phyloP scores from a whole-genome alignment of 1,140 invertebrate species.

The Meloidogyne chitwoodi region DNA sequence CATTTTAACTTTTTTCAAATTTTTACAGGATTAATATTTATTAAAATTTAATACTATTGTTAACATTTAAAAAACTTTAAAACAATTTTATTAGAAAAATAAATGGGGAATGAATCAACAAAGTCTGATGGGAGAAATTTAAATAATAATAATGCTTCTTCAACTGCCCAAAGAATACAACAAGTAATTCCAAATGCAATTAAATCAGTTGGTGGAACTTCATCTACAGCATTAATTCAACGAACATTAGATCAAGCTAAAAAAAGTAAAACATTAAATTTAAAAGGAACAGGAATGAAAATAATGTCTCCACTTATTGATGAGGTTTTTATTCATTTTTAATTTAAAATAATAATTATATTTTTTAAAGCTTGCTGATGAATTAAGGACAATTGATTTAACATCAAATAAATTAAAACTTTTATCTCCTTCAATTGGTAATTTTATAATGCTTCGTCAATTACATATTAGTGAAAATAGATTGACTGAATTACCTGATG shows the following conservation, averaged over 20 bases:
- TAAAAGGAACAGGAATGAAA: conserved; percentile 75
- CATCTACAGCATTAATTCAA: conserved; percentile 66
- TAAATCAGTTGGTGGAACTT: conserved; percentile 15
- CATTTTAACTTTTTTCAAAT: too few relatives aligned
- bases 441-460: conserved; percentile 77
- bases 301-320: conserved; percentile 62
- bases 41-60: too few relatives aligned
- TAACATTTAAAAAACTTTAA: too few relatives aligned
- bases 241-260: conserved; percentile 84
- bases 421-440: conserved; percentile 74
- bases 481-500: conserved; percentile 60
- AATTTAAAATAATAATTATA: neutral
- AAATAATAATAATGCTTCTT: neutral
- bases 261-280: conserved; percentile 84
- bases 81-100: too few relatives aligned
- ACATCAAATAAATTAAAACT: conserved; percentile 79
- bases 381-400: conserved; percentile 80
- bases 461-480: conserved; percentile 70
- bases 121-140: neutral
- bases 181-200: conserved; percentile 20
- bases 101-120: neutral
- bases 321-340: conserved; percentile 28
- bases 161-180: conserved; percentile 1
- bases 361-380: conserved; percentile 62
- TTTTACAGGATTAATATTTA: too few relatives aligned